phyloP scores from a whole-genome alignment of 2,113 vertebrate genomes.

The Dasypus novemcinctus region DNA sequence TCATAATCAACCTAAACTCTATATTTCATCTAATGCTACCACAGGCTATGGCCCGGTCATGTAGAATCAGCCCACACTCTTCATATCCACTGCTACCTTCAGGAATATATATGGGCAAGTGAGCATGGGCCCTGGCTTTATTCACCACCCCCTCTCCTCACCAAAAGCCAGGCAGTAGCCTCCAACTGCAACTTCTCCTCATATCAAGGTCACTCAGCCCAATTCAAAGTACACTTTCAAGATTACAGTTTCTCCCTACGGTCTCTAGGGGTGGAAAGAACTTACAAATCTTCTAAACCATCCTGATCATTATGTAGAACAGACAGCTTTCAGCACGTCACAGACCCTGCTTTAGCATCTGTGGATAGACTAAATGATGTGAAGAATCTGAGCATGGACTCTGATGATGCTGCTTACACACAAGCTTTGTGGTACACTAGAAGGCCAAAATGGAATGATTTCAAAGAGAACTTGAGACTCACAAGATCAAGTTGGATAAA shows the following conservation, averaged over 20 bases:
- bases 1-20: slow-evolving; percentile 92
- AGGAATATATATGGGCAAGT: slow-evolving; percentile 87
- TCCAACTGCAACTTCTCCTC: slow-evolving; percentile 90
- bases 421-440: slow-evolving; percentile 95
- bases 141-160: too few relatives aligned
- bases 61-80: slow-evolving; percentile 90
- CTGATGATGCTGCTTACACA: slow-evolving; percentile 95
- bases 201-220: slow-evolving; percentile 96
- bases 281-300: slow-evolving; percentile 93
- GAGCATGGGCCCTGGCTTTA: slow-evolving; percentile 85
- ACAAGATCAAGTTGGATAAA: slow-evolving; percentile 96
- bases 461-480: slow-evolving; percentile 93
- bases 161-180: slow-evolving; percentile 89
- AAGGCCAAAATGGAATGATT: slow-evolving; percentile 96
- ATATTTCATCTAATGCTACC: slow-evolving; percentile 91
- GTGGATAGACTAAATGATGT: too few relatives aligned
- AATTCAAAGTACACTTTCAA: too few relatives aligned
- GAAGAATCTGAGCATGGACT: slow-evolving; percentile 95
- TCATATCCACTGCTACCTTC: slow-evolving; percentile 85
- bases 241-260: too few relatives aligned
- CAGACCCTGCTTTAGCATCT: slow-evolving; percentile 90
- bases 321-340: slow-evolving; percentile 88
- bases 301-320: slow-evolving; percentile 91
- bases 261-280: slow-evolving; percentile 92
- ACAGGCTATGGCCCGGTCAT: slow-evolving; percentile 86